Evolutionary conservation across 2,888 invertebrate genomes (phyloP), one percentile per base, ranked within the genome.

Genomic region (Notocelia uddmanniana): DNA sequence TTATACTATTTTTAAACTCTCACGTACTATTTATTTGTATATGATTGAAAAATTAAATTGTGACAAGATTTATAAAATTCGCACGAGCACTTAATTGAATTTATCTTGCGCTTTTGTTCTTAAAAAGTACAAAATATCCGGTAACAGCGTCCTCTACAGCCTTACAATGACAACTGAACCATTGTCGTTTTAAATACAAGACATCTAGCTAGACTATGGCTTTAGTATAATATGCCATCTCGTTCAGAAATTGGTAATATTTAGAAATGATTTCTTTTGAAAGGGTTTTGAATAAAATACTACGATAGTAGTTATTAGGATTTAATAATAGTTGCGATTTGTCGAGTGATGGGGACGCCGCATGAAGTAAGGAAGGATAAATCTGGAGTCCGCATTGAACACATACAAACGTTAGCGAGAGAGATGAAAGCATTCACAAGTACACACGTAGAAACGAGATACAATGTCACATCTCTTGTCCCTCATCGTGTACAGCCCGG

Each of bases 71-170:
- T 66, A 52, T 41, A n/a, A 11, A 26, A 26, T 52, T 6, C 23
- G 26, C 15, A 31, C 13, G 8, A 66, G 26, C 26, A 66, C 58
- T 59, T 37, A 52, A 59, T 58, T 52, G 15, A n/a, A 58, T 52
- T 59, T 58, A 26, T 70, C 19, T 52, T 26, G 37, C 37, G 11
- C 31, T 66, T 48, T 26, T 45, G 18, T 21, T 21, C 9, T 50
- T 41, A 59, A 66, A 18, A 64, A 70, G 70, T 64, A 59, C 52
- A 52, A 52, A 50, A 37, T 58, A 70, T 70, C 69, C 69, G 70
- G 70, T 58, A 57, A 52, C 15, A 66, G 70, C 70, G 64, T 52
- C 70, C 58, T 70, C 70, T 58, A 31, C 58, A 58, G 58, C 58
- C 50, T 66, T 41, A 9, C 52, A 59, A 50, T 60, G 68, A 54